Evolutionary conservation across 2,113 vertebrate genomes (phyloP).

Genomic region (Hemiscyllium ocellatum): DNA sequence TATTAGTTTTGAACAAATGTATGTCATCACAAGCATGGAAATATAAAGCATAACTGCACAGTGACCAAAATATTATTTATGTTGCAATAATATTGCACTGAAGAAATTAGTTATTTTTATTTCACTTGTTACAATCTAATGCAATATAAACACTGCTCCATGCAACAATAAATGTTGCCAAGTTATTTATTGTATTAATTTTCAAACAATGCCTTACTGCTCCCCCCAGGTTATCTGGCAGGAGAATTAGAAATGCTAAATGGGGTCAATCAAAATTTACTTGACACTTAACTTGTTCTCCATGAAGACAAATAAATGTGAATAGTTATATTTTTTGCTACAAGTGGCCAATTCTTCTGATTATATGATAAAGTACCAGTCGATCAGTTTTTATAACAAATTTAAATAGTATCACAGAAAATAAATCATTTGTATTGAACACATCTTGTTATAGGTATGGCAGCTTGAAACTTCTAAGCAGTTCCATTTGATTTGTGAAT

Average conservation of each 20-base stretch:
- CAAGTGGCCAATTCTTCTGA: not conserved
- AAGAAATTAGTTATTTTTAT: not conserved
- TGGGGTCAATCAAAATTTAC: not conserved
- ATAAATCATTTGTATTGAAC: not conserved
- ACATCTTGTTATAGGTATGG: not conserved
- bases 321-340: not conserved
- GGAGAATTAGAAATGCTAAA: not conserved
- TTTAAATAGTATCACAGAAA: not conserved
- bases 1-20: not conserved
- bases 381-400: not conserved
- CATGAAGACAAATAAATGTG: not conserved
- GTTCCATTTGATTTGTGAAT: not conserved
- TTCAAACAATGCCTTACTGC: not conserved
- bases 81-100: not conserved
- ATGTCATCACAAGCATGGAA: not conserved
- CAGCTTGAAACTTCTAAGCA: not conserved
- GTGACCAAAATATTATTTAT: not conserved
- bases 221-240: not conserved
- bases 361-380: not conserved
- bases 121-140: not conserved
- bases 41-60: not conserved
- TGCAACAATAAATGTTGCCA: not conserved
- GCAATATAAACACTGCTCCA: too few relatives aligned
- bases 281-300: not conserved
- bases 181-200: constrained; percentile 14